Evolutionary conservation across 2,113 vertebrate species (phyloP).

Genomic region (Catagonus wagneri): DNA sequence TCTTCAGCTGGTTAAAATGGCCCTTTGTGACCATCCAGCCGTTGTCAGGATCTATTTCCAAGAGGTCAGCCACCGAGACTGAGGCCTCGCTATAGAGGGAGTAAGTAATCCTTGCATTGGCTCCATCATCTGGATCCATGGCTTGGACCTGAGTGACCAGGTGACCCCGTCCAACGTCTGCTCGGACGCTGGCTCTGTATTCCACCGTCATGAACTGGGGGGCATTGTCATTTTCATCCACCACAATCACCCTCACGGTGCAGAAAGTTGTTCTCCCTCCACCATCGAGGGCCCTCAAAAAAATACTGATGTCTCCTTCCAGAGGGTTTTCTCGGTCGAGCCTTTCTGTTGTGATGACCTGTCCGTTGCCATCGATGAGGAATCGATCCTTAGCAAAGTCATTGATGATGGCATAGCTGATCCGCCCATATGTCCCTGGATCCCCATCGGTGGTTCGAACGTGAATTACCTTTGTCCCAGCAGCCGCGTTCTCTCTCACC

Average conservation of each 20-base stretch:
- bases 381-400: slow-evolving; percentile 95
- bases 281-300: slow-evolving; percentile 92
- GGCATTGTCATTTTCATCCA: slow-evolving; percentile 97
- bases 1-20: slow-evolving; percentile 93
- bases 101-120: slow-evolving; percentile 95
- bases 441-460: slow-evolving; percentile 95
- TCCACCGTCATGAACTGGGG: slow-evolving; percentile 93
- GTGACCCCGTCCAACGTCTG: slow-evolving; percentile 93
- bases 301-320: slow-evolving; percentile 91
- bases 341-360: slow-evolving; percentile 93
- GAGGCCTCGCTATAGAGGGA: slow-evolving; percentile 97
- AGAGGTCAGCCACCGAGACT: slow-evolving; percentile 92
- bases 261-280: slow-evolving; percentile 94
- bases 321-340: slow-evolving; percentile 93
- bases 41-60: slow-evolving; percentile 98
- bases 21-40: slow-evolving; percentile 99
- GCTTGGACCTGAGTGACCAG: slow-evolving; percentile 97
- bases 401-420: slow-evolving; percentile 94
- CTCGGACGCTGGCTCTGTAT: slow-evolving; percentile 95
- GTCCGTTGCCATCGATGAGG: slow-evolving; percentile 92
- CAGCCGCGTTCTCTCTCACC: slow-evolving; percentile 93
- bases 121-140: slow-evolving; percentile 93
- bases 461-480: slow-evolving; percentile 93
- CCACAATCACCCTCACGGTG: slow-evolving; percentile 92
- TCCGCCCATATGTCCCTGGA: slow-evolving; percentile 91